A percentile compares a stretch with the other conserved stretches of the same genome.
phyloP scores from a whole-genome alignment of 2,888 invertebrate genomes.

The Melanostoma mellinum region DNA sequence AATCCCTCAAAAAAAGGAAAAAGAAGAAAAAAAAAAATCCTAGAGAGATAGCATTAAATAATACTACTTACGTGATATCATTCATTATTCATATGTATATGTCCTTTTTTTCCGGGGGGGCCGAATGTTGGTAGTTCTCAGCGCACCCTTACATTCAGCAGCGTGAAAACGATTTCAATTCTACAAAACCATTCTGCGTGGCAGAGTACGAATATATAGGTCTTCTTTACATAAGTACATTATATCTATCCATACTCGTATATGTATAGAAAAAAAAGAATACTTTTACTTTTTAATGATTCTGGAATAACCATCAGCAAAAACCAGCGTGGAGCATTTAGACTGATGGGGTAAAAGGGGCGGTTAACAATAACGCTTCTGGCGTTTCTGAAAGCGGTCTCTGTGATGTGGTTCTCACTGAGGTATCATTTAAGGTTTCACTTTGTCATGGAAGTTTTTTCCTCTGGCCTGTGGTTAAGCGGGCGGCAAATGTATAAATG shows the following conservation, averaged over 20 bases:
- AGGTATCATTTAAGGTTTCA: conserved; percentile 61
- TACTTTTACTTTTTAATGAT: conserved; percentile 39
- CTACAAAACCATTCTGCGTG: background rate
- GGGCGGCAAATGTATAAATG: background rate
- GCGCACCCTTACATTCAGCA: conserved; percentile 33
- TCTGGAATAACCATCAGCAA: conserved; percentile 24
- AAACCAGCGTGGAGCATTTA: conserved; percentile 1
- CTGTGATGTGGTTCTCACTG: conserved; percentile 52
- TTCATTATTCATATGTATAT: conserved; percentile 63
- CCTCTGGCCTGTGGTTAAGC: conserved; percentile 12
- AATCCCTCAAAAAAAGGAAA: conserved; percentile 23
- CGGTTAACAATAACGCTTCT: conserved; percentile 26
- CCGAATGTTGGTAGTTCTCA: conserved; percentile 11
- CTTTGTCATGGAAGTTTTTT: conserved; percentile 50
- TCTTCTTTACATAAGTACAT: no score
- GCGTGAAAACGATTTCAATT: conserved; percentile 52
- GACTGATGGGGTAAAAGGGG: conserved; percentile 5
- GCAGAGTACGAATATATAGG: no score
- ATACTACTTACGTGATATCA: conserved; percentile 63
- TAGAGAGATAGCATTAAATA: conserved; percentile 51
- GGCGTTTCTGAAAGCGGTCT: conserved; percentile 33
- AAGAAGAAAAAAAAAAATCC: conserved; percentile 1
- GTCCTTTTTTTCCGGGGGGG: conserved; percentile 21
- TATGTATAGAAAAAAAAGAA: conserved; percentile 8
- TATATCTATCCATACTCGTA: background rate